Base-by-base conservation (phyloP, 2,113 vertebrate genomes). In the Heterotis niloticus region DNA sequence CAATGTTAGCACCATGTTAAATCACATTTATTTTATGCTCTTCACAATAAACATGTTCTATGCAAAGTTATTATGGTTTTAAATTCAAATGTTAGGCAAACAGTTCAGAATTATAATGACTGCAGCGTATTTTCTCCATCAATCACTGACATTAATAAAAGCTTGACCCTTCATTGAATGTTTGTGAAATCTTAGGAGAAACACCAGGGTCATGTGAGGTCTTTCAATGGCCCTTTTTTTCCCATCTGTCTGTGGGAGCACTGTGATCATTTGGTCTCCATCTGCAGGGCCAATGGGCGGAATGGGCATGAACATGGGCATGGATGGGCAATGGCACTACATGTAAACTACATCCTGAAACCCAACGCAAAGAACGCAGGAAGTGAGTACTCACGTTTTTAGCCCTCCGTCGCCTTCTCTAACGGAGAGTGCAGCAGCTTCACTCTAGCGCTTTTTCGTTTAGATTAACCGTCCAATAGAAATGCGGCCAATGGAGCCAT, bases 241-340 rank as follows among this genome's bases (percentile, higher is more conserved):
- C 26, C 14, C 60, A 17, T 62, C 14, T 20, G 16, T n/a, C 24
- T 34, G 54, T 60, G 56, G 60, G 28, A 60, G 24, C 24, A 24
- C 29, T 7, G 13, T 23, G 34, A 59, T 77, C 23, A 70, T 29
- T 65, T 67, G 34, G 83, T 98, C 91, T 96, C 93, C 87, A 89
- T 81, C 94, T 95, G 92, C 91, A 99, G 98, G 98, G 94, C 98
- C 98, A 94, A 99, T 99, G 98, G 98, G 97, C 96, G 98, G 98
- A 95, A 99, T 99, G 98, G 97, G 97, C 93, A 99, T 99, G 98
- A 99, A 99, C 95, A 99, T 99, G 98, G 98, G 98, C 93, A 99
- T 99, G 97, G 98, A 99, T 92, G 98, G 98, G 92, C 98, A 99
- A 92, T 99, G 98, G 98, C 98, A 99, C 95, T 99, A 99, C 96